phyloP scores from a whole-genome alignment of 2,888 invertebrate genomes.

The Eugnorisma glareosa region DNA sequence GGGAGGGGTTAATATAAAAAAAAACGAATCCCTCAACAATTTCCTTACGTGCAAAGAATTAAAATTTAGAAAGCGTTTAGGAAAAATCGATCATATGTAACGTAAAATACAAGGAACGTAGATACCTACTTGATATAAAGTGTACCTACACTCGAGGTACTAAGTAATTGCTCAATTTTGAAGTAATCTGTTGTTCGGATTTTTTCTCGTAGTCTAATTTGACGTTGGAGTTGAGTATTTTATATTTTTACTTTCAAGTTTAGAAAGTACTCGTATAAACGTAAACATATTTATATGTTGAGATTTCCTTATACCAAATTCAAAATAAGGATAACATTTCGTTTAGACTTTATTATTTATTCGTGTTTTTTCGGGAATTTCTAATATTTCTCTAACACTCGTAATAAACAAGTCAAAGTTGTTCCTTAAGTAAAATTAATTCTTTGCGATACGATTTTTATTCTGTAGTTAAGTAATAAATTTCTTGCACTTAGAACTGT shows the following conservation, averaged over 20 bases:
- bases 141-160: background rate
- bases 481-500: background rate
- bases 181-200: background rate
- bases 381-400: background rate
- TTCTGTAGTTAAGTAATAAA: no score
- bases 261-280: background rate
- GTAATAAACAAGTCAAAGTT: no score
- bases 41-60: background rate
- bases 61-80: background rate
- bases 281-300: background rate
- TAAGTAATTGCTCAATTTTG: conserved; percentile 4
- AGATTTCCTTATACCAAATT: background rate
- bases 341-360: background rate
- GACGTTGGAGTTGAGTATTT: background rate
- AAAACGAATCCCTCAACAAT: background rate
- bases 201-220: background rate
- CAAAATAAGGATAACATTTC: background rate
- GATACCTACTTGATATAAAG: background rate
- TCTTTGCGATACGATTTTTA: no score
- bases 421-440: no score
- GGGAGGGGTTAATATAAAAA: no score
- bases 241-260: background rate
- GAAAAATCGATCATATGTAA: background rate
- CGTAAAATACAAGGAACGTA: background rate
- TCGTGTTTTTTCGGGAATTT: background rate